Base-by-base conservation (phyloP, 1,140 invertebrate genomes). In the Microplitis mediator region DNA sequence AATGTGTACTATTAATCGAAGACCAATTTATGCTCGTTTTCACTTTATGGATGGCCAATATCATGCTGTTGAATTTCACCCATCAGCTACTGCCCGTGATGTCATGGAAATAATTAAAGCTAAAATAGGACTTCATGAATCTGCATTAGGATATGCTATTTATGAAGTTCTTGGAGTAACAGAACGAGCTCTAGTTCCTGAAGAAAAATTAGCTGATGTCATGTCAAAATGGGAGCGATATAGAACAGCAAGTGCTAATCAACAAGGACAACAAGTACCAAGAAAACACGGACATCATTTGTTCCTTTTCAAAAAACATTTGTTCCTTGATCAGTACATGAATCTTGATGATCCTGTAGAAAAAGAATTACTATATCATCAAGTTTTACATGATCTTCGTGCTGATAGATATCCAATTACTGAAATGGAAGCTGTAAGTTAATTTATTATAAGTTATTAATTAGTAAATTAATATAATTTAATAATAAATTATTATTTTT, bases 161-260 rank as follows among this genome's bases (percentile, higher is more conserved):
- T 95, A 94, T 84, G 93, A 95, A 78, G 91, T 94, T 34, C 89
- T 94, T 65, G 95, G 95, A 4, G 91, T 90, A 52, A 93, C 93
- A 51, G 96, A 98, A 81, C 89, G 96, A 69, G 94, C 94, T 76
- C 88, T 98, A 76, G 88, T 92, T 11, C 89, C 91, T 2, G 94
- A 95, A 77, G 96, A 98, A 83, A 95, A 97, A 79, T 91, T 97
- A 11, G 94, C 95, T 3, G 97, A 98, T 84, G 95, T 97, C 13
- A 93, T 98, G 89, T 95, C 96, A 0, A 95, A 97, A 84, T 98
- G 97, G 97, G 97, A 98, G 85, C 91, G 93, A 75, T 95, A 95
- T 72, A 89, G 92, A 72, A 87, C 87, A n/a, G 88, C 90, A 23
- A 90, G 83, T 79, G 90, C 89, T 74, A 76, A 81, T 81, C 85